phyloP scores from a whole-genome alignment of 2,113 vertebrate species.

The Myrmecophaga tridactyla region DNA sequence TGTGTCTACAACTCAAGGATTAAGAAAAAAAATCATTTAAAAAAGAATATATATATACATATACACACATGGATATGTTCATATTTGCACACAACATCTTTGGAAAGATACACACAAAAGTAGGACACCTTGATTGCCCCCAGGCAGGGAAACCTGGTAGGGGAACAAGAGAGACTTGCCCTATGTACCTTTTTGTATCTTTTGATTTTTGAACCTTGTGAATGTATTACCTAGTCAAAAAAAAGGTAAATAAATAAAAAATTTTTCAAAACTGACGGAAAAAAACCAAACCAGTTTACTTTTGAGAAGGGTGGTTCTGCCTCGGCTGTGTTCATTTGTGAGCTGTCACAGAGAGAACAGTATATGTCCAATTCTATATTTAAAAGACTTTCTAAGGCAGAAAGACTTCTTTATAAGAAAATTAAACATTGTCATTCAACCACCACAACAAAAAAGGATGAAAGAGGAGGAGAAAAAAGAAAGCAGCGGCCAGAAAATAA shows the following conservation, averaged over 20 bases:
- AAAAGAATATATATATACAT: neutral
- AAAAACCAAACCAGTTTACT: slow-evolving; percentile 45
- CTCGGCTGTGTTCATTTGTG: neutral
- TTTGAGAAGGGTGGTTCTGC: neutral
- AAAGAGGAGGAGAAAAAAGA: neutral
- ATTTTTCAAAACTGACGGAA: slow-evolving; percentile 18
- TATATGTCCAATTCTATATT: slow-evolving; percentile 58
- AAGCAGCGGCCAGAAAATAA: neutral
- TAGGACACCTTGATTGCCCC: slow-evolving; percentile 24
- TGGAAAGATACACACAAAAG: slow-evolving; percentile 55
- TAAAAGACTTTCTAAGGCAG: slow-evolving; percentile 54
- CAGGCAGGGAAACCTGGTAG: slow-evolving; percentile 40
- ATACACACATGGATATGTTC: neutral
- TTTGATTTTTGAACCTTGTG: slow-evolving; percentile 62
- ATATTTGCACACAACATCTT: slow-evolving; percentile 65
- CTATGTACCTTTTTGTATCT: slow-evolving; percentile 48
- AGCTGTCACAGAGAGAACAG: slow-evolving; percentile 44
- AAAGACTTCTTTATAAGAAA: slow-evolving; percentile 60
- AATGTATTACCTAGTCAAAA: slow-evolving; percentile 34
- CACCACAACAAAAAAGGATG: neutral
- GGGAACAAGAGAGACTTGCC: neutral
- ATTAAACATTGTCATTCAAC: slow-evolving; percentile 50
- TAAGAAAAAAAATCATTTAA: slow-evolving; percentile 51
- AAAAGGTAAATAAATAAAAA: slow-evolving; percentile 54
- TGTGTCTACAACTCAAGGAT: neutral